phyloP scores from a whole-genome alignment of 2,888 invertebrate genomes.

The Perithous albicinctus region DNA sequence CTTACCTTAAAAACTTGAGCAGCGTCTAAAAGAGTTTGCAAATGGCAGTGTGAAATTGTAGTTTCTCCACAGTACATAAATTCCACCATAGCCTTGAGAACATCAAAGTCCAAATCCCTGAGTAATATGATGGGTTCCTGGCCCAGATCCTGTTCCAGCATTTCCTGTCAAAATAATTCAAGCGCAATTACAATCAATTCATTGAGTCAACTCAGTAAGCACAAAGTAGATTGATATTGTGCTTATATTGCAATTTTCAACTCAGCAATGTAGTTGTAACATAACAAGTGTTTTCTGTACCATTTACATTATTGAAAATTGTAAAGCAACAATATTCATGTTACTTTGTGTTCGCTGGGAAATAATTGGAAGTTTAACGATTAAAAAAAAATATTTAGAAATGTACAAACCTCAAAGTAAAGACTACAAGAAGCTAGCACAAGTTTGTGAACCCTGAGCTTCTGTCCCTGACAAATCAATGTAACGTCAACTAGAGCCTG shows the following conservation, averaged over 20 bases:
- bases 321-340: no score
- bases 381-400: no score
- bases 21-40: slow-evolving; percentile 89
- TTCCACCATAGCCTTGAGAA: slow-evolving; percentile 90
- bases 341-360: no score
- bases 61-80: slow-evolving; percentile 93
- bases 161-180: slow-evolving; percentile 77
- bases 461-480: slow-evolving; percentile 91
- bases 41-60: slow-evolving; percentile 88
- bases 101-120: slow-evolving; percentile 89
- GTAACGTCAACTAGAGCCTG: slow-evolving; percentile 91
- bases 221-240: no score
- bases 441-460: slow-evolving; percentile 90
- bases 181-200: slow-evolving; percentile 30
- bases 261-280: no score
- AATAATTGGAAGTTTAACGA: no score
- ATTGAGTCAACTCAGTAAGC: slow-evolving; percentile 4
- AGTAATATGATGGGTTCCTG: slow-evolving; percentile 85
- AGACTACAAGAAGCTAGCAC: slow-evolving; percentile 91
- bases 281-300: no score
- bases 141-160: slow-evolving; percentile 84
- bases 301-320: no score
- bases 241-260: not conserved
- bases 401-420: slow-evolving; percentile 88
- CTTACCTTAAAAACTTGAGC: slow-evolving; percentile 89